Base-by-base conservation (phyloP, 2,888 invertebrate species). In the Trachelus iudaicus region DNA sequence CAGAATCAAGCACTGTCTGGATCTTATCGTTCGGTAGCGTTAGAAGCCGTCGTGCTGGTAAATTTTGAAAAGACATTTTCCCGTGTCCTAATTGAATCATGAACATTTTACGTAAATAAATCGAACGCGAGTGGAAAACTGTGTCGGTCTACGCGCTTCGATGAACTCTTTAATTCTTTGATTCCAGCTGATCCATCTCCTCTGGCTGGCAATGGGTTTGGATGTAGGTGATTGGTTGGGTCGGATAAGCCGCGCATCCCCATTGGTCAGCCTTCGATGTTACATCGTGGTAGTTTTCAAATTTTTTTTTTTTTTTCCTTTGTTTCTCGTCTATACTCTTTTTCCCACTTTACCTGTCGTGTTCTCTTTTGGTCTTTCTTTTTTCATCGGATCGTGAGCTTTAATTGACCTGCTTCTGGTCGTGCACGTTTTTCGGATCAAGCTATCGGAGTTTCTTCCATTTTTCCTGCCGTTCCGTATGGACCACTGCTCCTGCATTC, bases 381-480 rank as follows among this genome's bases (percentile, higher is more conserved):
- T 23, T 40, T 80, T 77, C 81, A 79, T 80, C 79, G 77, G 79
- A 81, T 83, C 84, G 85, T 84, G 84, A 85, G 86, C 85, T 85
- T 85, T 84, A 87, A 88, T 88, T 87, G 87, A 87, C 87, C 87
- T 81, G 84, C 80, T 87, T 87, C 79, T 81, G 77, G 80, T 83
- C 79, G 75, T 76, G 75, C 76, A 69, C 81, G 75, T 81, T 75
- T 74, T 78, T 79, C 75, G 76, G 34, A 79, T 81, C 75, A 73
- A 76, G 12, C 69, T 33, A 34, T 56, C 34, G 40, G 34, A n/a
- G 40, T 75, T 76, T 69, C 76, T 35, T 69, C 74, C 71, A 30
- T 74, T 56, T 68, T 34, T 56, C 73, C 75, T 75, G 56, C 79
- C 35, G 31, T 34, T 79, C 75, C 73, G 35, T 73, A 76, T 78